A percentile compares a stretch with the other conserved stretches of the same genome.
Conservation (phyloP, 2,113 vertebrate species). For the Channa maculata region DNA sequence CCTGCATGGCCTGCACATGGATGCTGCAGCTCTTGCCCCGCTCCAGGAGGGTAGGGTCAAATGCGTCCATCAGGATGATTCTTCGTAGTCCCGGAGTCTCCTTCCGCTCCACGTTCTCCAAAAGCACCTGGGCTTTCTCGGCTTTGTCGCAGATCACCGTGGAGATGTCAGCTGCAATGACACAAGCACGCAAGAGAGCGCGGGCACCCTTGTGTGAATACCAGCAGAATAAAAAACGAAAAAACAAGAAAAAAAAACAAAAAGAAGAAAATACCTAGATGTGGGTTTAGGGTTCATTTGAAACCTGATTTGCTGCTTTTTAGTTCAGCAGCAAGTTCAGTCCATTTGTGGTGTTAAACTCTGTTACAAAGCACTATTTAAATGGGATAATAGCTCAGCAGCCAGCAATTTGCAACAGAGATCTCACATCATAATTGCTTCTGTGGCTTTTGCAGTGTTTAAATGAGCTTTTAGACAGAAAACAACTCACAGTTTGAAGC, state of each 20-base stretch:
- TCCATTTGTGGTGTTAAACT: background rate
- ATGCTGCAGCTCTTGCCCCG: slow-evolving; percentile 86
- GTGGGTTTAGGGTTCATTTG: background rate
- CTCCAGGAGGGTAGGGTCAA: slow-evolving; percentile 85
- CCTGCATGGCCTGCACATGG: slow-evolving; percentile 88
- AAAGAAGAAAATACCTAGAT: background rate
- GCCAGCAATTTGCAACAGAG: background rate
- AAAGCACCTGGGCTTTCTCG: slow-evolving; percentile 90
- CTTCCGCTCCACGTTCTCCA: slow-evolving; percentile 90
- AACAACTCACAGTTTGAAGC: background rate
- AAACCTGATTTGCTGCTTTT: background rate
- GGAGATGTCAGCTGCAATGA: slow-evolving; percentile 90
- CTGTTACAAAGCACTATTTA: background rate
- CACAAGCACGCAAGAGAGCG: slow-evolving; percentile 51
- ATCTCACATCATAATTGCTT: background rate
- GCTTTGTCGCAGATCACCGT: slow-evolving; percentile 95
- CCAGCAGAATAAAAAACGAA: slow-evolving; percentile 39
- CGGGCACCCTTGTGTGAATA: slow-evolving; percentile 58
- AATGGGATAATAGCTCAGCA: background rate
- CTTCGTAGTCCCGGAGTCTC: slow-evolving; percentile 87
- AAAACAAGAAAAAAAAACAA: slow-evolving; percentile 17
- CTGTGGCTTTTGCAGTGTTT: background rate
- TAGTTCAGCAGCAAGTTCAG: background rate
- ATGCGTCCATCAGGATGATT: slow-evolving; percentile 93
- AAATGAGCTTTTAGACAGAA: slow-evolving; percentile 1